These are phyloP conservation scores for Phytoseiulus persimilis DNA, from an alignment of 2,888 invertebrate species.

Conservation along the genomic window DNA sequence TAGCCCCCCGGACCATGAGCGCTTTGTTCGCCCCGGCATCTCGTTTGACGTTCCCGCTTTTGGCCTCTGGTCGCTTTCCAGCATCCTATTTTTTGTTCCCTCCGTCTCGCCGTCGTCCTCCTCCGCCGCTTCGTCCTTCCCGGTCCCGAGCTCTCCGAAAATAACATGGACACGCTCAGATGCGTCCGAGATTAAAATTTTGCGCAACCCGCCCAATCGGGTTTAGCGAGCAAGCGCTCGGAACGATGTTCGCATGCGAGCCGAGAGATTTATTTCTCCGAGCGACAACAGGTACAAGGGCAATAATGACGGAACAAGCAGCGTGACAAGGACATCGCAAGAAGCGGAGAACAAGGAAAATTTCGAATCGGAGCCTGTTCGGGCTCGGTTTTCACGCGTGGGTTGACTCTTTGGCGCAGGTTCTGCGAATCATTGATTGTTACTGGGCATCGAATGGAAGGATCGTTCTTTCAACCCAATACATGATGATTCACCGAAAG, in stretches of 20 bases:
- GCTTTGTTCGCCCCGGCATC: background rate
- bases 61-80: background rate
- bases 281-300: too few species aligned
- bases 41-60: background rate
- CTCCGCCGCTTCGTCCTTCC: background rate
- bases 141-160: background rate
- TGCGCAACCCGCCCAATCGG: conserved; percentile 26
- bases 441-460: too few species aligned
- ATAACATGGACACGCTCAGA: conserved; percentile 35
- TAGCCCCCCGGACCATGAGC: background rate
- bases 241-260: background rate
- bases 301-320: too few species aligned
- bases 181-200: conserved; percentile 36
- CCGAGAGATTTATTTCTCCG: background rate
- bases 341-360: too few species aligned
- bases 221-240: background rate
- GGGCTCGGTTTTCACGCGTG: too few species aligned
- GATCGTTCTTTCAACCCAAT: too few species aligned
- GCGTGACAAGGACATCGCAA: too few species aligned
- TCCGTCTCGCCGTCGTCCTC: background rate
- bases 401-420: too few species aligned
- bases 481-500: too few species aligned
- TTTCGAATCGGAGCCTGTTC: too few species aligned
- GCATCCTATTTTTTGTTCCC: background rate
- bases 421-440: too few species aligned